These are phyloP conservation scores for Calameuta idolon DNA, from an alignment of 2,888 invertebrate species.

Conservation along the genomic window DNA sequence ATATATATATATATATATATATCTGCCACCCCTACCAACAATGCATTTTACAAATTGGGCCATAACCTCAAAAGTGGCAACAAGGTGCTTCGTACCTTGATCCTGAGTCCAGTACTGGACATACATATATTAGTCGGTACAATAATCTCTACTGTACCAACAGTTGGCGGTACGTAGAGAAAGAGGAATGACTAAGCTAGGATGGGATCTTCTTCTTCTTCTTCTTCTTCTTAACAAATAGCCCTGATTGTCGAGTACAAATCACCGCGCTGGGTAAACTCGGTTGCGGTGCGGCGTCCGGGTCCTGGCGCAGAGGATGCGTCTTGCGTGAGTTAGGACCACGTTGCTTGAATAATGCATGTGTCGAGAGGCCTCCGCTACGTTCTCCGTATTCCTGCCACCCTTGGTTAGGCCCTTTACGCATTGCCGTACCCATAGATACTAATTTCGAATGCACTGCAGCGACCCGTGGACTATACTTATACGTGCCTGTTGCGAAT, in stretches of 20 bases:
- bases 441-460: not conserved
- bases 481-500: not conserved
- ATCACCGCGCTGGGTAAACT: slow-evolving; percentile 31
- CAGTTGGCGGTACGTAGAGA: not conserved
- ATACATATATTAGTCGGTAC: not conserved
- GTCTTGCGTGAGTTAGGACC: slow-evolving; percentile 60
- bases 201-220: slow-evolving; percentile 20
- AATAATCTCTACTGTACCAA: not conserved
- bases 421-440: not conserved
- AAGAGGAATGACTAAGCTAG: not conserved
- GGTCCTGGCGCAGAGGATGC: slow-evolving; percentile 38
- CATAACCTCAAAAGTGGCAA: not conserved
- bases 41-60: too few relatives aligned
- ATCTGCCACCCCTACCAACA: too few relatives aligned
- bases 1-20: not conserved
- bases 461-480: not conserved
- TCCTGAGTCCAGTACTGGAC: not conserved
- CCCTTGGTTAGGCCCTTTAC: slow-evolving; percentile 15
- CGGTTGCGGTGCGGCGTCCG: slow-evolving; percentile 2
- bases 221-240: slow-evolving; percentile 37
- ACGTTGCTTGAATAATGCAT: slow-evolving; percentile 61
- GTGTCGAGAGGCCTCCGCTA: slow-evolving; percentile 47
- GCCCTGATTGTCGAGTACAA: slow-evolving; percentile 42
- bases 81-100: not conserved
- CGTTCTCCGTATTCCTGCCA: slow-evolving; percentile 47